These are phyloP conservation scores for Pyrgilauda ruficollis DNA, from an alignment of 2,113 vertebrate genomes.

Conservation along the genomic window DNA sequence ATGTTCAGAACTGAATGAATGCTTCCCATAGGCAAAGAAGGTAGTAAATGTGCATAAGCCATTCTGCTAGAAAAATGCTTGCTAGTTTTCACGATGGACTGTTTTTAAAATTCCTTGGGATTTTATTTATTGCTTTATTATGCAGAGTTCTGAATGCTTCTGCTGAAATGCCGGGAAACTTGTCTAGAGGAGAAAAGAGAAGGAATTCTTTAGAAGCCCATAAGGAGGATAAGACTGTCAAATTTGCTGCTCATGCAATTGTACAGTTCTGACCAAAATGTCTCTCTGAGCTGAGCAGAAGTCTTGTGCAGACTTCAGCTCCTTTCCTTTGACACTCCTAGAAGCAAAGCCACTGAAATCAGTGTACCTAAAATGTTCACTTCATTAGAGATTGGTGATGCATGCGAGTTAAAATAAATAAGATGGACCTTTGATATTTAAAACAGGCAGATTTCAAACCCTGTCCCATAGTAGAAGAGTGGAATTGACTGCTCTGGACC, in stretches of 20 bases:
- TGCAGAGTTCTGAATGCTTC: not conserved
- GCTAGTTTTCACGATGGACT: not conserved
- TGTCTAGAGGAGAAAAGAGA: not conserved
- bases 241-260: not conserved
- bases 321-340: not conserved
- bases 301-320: not conserved
- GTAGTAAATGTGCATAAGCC: not conserved
- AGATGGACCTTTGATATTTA: not conserved
- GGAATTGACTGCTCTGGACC: not conserved
- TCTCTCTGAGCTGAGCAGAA: not conserved
- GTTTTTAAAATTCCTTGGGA: not conserved
- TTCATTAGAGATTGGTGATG: not conserved
- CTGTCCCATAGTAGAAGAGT: not conserved
- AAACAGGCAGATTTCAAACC: not conserved
- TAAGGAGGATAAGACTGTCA: not conserved
- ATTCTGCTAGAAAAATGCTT: not conserved
- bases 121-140: not conserved
- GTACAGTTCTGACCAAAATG: not conserved
- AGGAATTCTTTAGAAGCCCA: not conserved
- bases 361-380: not conserved
- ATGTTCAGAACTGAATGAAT: not conserved
- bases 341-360: not conserved
- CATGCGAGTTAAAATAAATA: not conserved
- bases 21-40: not conserved
- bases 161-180: not conserved